Evolutionary conservation across 2,888 invertebrate species (phyloP).

Genomic region (Neoascia interrupta): DNA sequence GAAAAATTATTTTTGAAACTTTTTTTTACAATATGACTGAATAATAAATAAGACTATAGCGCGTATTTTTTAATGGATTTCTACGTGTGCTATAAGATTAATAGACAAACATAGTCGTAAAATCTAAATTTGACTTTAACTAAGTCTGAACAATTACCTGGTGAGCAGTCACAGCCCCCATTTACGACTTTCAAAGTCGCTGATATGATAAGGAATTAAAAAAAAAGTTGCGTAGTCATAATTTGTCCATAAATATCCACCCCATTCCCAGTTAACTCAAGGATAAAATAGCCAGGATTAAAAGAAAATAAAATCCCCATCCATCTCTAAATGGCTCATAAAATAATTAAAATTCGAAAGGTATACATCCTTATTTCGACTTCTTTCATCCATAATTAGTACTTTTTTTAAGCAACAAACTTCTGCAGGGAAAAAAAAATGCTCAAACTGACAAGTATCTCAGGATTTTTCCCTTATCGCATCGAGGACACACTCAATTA

Average conservation of each 20-base stretch:
- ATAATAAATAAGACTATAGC: too few relatives aligned
- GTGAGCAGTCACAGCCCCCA: too few relatives aligned
- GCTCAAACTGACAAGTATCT: not conserved
- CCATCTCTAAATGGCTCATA: slow-evolving; percentile 50
- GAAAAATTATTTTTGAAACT: too few relatives aligned
- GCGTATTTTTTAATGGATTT: too few relatives aligned
- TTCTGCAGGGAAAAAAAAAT: slow-evolving; percentile 1
- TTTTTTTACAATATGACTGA: too few relatives aligned
- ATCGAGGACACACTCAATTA: slow-evolving; percentile 69
- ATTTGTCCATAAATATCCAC: not conserved
- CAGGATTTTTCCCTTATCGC: slow-evolving; percentile 29
- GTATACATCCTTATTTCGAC: slow-evolving; percentile 23
- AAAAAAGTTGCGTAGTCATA: too few relatives aligned
- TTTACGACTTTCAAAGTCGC: too few relatives aligned
- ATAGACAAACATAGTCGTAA: too few relatives aligned
- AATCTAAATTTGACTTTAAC: too few relatives aligned
- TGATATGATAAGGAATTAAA: too few relatives aligned
- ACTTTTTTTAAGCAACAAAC: slow-evolving; percentile 30
- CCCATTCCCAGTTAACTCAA: slow-evolving; percentile 1
- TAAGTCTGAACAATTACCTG: too few relatives aligned
- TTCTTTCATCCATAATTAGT: slow-evolving; percentile 58
- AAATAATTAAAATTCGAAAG: slow-evolving; percentile 64
- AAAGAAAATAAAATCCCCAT: slow-evolving; percentile 26
- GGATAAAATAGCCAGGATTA: slow-evolving; percentile 14
- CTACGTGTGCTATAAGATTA: too few relatives aligned